Conservation (phyloP, 2,888 invertebrate genomes). For the Tricholauxania praeusta region DNA sequence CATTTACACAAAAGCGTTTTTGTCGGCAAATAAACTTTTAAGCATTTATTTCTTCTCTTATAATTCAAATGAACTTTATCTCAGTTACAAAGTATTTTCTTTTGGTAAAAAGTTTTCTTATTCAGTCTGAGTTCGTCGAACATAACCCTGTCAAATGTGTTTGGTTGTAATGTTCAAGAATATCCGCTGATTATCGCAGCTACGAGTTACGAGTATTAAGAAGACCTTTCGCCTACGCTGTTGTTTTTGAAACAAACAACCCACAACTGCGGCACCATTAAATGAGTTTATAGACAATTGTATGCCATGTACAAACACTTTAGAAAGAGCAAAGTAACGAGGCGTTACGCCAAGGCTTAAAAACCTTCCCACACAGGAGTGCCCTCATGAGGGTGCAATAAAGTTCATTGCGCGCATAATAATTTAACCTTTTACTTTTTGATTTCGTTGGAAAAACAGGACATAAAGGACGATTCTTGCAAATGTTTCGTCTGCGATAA, state of each 20-base stretch:
- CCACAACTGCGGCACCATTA: neutral
- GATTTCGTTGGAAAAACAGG: slow-evolving; percentile 36
- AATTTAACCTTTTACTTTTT: slow-evolving; percentile 32
- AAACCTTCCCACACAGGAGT: neutral
- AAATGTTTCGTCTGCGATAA: slow-evolving; percentile 39
- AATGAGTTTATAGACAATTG: slow-evolving; percentile 26
- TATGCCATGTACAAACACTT: slow-evolving; percentile 19
- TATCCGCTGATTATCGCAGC: slow-evolving; percentile 47
- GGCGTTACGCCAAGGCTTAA: neutral
- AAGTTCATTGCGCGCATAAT: slow-evolving; percentile 21
- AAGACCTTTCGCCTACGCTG: slow-evolving; percentile 16
- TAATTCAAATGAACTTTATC: slow-evolving; percentile 20
- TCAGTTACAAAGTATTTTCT: slow-evolving; percentile 23
- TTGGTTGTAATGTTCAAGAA: slow-evolving; percentile 45
- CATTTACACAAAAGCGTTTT: no score
- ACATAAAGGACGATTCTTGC: slow-evolving; percentile 39
- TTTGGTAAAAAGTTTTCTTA: slow-evolving; percentile 24
- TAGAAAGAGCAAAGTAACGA: slow-evolving; percentile 22
- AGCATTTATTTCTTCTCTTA: no score
- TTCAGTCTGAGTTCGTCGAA: neutral
- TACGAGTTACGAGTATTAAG: slow-evolving; percentile 19
- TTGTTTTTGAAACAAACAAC: slow-evolving; percentile 2
- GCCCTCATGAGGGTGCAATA: slow-evolving; percentile 1
- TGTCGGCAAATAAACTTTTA: no score
- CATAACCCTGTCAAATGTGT: slow-evolving; percentile 36